A percentile compares a stretch with the other conserved stretches of the same genome.
Conservation (phyloP, 2,113 vertebrate species). For the Emberiza fucata region DNA sequence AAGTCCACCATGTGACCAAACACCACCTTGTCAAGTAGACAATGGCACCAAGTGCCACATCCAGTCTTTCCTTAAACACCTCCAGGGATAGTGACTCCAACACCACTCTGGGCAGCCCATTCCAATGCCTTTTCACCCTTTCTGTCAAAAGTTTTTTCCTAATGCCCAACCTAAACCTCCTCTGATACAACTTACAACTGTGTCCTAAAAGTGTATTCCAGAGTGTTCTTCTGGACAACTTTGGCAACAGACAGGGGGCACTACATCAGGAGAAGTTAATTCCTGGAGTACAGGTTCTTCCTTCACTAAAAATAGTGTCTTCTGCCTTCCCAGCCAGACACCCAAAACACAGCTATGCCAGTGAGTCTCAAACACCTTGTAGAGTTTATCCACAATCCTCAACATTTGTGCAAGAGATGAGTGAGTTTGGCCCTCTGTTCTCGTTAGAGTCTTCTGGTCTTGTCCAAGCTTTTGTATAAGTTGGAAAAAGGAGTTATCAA, state of each 20-base stretch:
- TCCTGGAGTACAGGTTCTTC: not conserved
- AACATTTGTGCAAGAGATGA: not conserved
- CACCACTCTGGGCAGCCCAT: not conserved
- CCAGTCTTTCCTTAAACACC: not conserved
- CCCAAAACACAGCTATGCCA: not conserved
- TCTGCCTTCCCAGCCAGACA: not conserved
- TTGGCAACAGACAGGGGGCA: not conserved
- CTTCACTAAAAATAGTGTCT: not conserved
- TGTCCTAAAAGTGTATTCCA: not conserved
- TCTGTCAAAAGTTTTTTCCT: not conserved
- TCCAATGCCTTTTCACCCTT: not conserved
- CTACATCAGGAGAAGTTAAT: not conserved
- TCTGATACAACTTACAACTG: not conserved
- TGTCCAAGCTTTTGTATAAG: not conserved
- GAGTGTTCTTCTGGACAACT: not conserved
- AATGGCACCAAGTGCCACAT: rapidly evolving
- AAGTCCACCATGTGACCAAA: rapidly evolving
- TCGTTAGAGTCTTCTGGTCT: not conserved
- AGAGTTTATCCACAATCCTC: not conserved
- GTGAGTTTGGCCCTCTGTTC: not conserved
- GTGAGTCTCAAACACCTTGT: not conserved
- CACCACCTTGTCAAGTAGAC: not conserved
- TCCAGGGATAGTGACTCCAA: not conserved
- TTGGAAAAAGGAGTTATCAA: not conserved
- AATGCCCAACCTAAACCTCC: not conserved